These are phyloP conservation scores for Melolontha melolontha DNA, from an alignment of 2,888 invertebrate species.

Conservation along the genomic window DNA sequence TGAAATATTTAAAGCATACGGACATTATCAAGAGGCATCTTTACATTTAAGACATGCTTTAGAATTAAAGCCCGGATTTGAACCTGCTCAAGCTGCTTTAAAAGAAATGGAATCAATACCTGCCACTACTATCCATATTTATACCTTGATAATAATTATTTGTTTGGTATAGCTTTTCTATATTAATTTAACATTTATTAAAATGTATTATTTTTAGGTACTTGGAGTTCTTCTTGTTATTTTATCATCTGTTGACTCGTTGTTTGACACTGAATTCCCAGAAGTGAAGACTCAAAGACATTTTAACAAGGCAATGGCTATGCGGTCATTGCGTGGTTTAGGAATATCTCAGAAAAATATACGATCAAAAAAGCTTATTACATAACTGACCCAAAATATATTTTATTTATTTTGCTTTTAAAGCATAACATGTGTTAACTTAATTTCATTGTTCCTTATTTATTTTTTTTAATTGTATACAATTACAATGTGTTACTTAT, in stretches of 20 bases:
- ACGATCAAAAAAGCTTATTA: constrained; percentile 55
- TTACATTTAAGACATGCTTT: constrained; percentile 85
- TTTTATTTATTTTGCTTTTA: constrained; percentile 42
- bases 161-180: constrained; percentile 74
- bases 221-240: constrained; percentile 86
- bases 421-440: constrained; percentile 28
- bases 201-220: constrained; percentile 69
- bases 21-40: constrained; percentile 89
- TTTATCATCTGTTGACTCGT: constrained; percentile 77
- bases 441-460: constrained; percentile 36
- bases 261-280: constrained; percentile 63
- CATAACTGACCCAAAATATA: constrained; percentile 50
- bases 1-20: constrained; percentile 91
- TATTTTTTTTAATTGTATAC: constrained; percentile 13
- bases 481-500: constrained; percentile 27
- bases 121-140: constrained; percentile 84
- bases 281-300: constrained; percentile 80
- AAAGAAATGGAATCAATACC: constrained; percentile 87
- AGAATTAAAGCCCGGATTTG: constrained; percentile 87
- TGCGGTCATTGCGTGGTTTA: constrained; percentile 80
- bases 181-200: not conserved
- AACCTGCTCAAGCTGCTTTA: constrained; percentile 82
- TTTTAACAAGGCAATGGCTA: constrained; percentile 90
- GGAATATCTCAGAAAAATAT: constrained; percentile 57
- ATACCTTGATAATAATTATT: constrained; percentile 88